Conservation (phyloP, 2,113 vertebrate genomes). For the Poecile atricapillus region DNA sequence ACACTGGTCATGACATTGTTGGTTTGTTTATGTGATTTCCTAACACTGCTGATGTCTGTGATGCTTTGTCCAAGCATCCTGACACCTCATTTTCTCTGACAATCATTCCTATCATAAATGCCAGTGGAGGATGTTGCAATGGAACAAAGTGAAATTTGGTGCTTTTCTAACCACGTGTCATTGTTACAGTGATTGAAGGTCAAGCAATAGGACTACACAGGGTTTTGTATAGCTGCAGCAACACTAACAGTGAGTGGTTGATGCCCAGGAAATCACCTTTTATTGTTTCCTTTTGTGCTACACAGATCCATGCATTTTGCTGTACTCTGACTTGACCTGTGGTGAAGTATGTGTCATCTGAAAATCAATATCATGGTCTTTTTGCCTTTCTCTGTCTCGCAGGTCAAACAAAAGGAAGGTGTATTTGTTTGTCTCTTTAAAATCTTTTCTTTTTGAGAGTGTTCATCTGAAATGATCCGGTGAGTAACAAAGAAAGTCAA, state of each 20-base stretch:
- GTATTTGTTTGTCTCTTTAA: neutral
- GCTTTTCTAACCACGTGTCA: neutral
- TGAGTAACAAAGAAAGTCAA: neutral
- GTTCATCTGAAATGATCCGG: neutral
- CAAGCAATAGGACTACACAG: neutral
- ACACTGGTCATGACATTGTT: neutral
- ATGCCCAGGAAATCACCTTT: constrained; percentile 34
- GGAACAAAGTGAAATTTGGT: constrained; percentile 12
- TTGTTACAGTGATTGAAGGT: constrained; percentile 31
- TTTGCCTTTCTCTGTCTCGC: neutral
- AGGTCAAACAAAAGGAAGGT: neutral
- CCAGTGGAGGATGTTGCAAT: neutral
- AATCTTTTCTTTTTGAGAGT: neutral
- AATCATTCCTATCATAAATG: constrained; percentile 20
- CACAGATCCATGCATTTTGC: constrained; percentile 16
- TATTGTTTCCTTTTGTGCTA: constrained; percentile 34
- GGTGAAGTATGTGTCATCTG: neutral
- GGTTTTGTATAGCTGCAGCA: neutral
- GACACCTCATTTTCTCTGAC: constrained; percentile 33
- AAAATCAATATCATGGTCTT: constrained; percentile 14
- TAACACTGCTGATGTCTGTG: neutral
- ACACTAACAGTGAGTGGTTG: neutral
- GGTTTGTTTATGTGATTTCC: constrained; percentile 1
- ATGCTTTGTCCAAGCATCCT: constrained; percentile 10
- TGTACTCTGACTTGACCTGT: neutral